phyloP scores from a whole-genome alignment of 2,888 invertebrate genomes.

The Beris chalybata region DNA sequence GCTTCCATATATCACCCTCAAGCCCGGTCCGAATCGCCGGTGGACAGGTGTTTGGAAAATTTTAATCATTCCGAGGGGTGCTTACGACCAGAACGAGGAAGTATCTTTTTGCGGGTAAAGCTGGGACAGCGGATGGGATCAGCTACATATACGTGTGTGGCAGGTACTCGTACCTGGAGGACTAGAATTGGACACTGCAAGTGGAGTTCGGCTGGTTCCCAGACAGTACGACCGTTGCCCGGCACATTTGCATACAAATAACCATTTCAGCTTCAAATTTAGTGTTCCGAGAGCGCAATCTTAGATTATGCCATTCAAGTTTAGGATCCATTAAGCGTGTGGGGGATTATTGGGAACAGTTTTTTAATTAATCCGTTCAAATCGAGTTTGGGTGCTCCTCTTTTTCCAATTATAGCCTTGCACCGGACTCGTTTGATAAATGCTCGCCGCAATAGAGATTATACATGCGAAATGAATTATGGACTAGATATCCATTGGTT shows the following conservation, averaged over 20 bases:
- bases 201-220: too few species aligned
- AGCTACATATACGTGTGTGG: too few species aligned
- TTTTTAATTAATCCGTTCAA: too few species aligned
- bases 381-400: too few species aligned
- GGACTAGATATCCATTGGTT: too few species aligned
- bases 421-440: too few species aligned
- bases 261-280: constrained; percentile 37
- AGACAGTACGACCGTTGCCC: not conserved
- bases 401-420: too few species aligned
- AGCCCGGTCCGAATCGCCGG: not conserved
- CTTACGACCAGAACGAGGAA: not conserved
- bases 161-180: not conserved
- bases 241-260: constrained; percentile 38
- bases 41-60: constrained; percentile 29
- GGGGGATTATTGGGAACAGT: too few species aligned
- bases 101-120: constrained; percentile 14
- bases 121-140: not conserved
- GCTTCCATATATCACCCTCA: too few species aligned
- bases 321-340: too few species aligned
- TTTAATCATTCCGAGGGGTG: constrained; percentile 33
- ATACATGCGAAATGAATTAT: too few species aligned
- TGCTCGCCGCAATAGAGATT: too few species aligned
- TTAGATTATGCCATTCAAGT: not conserved
- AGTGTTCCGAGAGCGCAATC: not conserved
- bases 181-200: not conserved